These are phyloP conservation scores for Torymus auratus DNA, from an alignment of 2,888 invertebrate species.

Conservation along the genomic window DNA sequence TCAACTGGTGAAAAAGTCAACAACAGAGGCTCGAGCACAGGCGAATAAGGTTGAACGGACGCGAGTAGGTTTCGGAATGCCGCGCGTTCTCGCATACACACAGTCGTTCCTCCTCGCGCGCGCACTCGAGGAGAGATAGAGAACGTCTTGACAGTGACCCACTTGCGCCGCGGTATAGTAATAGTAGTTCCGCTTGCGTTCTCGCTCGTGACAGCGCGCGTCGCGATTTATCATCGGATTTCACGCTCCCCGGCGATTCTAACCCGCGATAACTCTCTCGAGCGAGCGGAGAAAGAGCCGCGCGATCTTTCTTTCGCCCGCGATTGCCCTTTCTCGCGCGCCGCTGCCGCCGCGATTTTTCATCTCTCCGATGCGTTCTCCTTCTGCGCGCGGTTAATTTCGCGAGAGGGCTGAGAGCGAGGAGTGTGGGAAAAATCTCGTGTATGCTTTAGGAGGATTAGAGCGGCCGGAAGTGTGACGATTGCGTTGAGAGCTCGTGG, in stretches of 20 bases:
- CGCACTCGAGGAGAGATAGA: conserved; percentile 13
- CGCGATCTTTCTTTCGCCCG: not conserved
- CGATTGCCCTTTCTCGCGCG: not conserved
- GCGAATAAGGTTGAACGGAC: too few species aligned
- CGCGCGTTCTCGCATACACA: too few species aligned
- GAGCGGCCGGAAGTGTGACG: too few species aligned
- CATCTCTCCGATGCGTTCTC: not conserved
- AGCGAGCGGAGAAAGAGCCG: too few species aligned
- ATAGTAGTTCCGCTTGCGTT: conserved; percentile 58
- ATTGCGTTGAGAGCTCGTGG: too few species aligned
- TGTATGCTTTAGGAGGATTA: too few species aligned
- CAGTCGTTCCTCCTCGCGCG: not conserved
- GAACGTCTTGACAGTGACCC: conserved; percentile 69
- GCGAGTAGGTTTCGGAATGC: too few species aligned
- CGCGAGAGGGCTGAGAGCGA: too few species aligned
- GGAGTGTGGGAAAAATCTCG: too few species aligned
- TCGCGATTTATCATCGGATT: conserved; percentile 51
- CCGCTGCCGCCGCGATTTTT: not conserved
- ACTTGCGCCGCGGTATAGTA: conserved; percentile 64
- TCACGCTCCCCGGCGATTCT: conserved; percentile 32
- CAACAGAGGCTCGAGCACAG: too few species aligned
- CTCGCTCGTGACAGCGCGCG: conserved; percentile 27
- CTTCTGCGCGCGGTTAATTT: too few species aligned
- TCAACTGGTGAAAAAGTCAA: too few species aligned
- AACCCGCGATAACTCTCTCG: conserved; percentile 9